Evolutionary conservation across 2,888 invertebrate genomes (phyloP).

Genomic region (Ligdia adustata): DNA sequence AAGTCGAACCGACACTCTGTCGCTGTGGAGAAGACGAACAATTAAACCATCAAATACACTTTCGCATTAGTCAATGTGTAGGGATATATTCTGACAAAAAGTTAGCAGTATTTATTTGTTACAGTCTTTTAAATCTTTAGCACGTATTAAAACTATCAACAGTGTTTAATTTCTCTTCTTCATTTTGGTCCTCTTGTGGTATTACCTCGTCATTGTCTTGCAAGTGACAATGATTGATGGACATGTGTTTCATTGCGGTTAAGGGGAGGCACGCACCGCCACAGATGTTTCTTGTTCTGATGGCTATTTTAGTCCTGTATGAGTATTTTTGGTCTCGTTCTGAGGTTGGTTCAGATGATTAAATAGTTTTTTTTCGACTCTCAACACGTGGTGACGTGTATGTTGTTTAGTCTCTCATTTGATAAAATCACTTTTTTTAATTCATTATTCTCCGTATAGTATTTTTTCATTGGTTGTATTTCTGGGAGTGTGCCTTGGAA

Average conservation of each 20-base stretch:
- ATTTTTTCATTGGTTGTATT: no score
- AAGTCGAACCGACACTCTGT: no score
- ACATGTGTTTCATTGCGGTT: slow-evolving; percentile 17
- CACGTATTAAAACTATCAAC: not conserved
- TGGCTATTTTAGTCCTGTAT: slow-evolving; percentile 13
- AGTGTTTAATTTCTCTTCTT: not conserved
- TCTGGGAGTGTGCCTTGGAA: no score
- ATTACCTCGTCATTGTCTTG: slow-evolving; percentile 25
- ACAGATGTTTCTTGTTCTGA: slow-evolving; percentile 26
- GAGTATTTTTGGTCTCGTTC: no score
- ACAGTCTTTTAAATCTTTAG: not conserved
- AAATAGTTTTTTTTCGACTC: not conserved
- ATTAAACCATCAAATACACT: not conserved
- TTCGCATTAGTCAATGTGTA: not conserved
- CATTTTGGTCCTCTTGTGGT: slow-evolving; percentile 5
- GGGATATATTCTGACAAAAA: not conserved
- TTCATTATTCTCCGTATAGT: no score
- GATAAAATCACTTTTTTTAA: no score
- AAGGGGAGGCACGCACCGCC: slow-evolving; percentile 18
- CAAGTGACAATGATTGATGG: slow-evolving; percentile 37
- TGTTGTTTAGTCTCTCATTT: no score
- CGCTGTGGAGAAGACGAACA: no score
- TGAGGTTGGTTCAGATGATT: no score
- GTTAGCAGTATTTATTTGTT: not conserved
- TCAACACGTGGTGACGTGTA: not conserved